Base-by-base conservation (phyloP, 2,113 vertebrate genomes). In the Psammodynastes pulverulentus region DNA sequence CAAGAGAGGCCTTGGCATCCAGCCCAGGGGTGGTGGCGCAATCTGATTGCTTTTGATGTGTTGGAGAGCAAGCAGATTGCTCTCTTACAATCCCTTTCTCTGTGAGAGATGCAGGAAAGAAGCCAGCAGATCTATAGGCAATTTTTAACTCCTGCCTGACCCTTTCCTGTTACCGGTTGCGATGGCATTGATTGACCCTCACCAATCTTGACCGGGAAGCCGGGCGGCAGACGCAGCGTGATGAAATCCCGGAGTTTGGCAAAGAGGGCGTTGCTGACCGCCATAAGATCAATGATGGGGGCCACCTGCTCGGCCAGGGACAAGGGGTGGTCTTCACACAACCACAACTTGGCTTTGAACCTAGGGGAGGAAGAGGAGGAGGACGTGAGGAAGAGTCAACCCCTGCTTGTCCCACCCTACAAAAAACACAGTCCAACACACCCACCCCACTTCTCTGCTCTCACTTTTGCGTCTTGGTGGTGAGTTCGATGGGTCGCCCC, bases 391-490 rank as follows among this genome's bases (percentile, higher is more conserved):
- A 67, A 67, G 12, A 0, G 29, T 5, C 1, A 52, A 52, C 8
- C 58, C 8, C 23, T 5, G 1, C 13, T 79, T 1, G 90, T 89
- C 93, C 53, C 34, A 19, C 29, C 93, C 79, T 48, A 39, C 91
- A n/a, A 29, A 67, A n/a, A n/a, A 58, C 48, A 29, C 9, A 62
- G 9, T 1, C 56, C 26, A 58, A 26, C n/a, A n/a, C n/a, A n/a
- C n/a, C n/a, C n/a, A n/a, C n/a, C n/a, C n/a, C n/a, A n/a, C n/a
- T n/a, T n/a, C n/a, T 6, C 39, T 0, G 24, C 8, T 39, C 98
- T 98, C 97, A 99, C 99, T 99, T 99, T 98, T 99, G 99, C 9
- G 99, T 99, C 98, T 99, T 99, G 94, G 99, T 99, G 96, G 99
- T 99, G 96, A 99, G 98, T 92, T 99, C 98, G 96, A 99, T 99